Evolutionary conservation across 2,113 vertebrate species (phyloP), one percentile per base, ranked within the genome.

Genomic region (Pseudorectes ferrugineus): DNA sequence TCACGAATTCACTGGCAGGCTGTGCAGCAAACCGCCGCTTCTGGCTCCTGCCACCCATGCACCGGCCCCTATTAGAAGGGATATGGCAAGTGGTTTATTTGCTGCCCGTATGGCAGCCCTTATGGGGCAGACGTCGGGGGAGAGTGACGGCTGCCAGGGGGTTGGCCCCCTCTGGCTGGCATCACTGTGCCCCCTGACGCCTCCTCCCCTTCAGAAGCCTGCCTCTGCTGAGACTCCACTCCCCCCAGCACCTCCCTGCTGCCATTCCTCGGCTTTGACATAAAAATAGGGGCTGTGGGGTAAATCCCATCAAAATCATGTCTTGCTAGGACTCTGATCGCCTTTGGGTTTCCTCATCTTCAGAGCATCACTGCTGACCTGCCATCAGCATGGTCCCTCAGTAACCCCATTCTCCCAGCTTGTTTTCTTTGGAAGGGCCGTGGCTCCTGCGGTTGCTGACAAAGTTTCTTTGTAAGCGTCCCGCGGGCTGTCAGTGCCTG

Each of bases 401-500:
- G 28, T 62, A 89, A 31, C 65, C 75, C 89, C 26, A 33, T 84
- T 83, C 55, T 85, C 26, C 45, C 20, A 11, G 48, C 52, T 92
- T 92, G 85, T 97, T 97, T 98, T 85, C 93, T 95, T 96, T 94
- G 94, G 94, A 95, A 63, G 89, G 58, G 58, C 81, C 10, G 5
- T 59, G 23, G 33, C 93, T 95, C 57, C 90, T 96, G 95, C 3
- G 96, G 96, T 96, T 94, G 89, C 90, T 97, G 95, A 96, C 96
- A 90, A 92, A 97, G 73, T 89, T 96, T 86, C 93, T 96, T 79
- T 95, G 87, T 83, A 94, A 97, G 96, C 21, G 5, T 95, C 95
- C 91, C 29, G 8, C 31, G 6, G 78, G 76, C 84, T 92, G 77
- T 91, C 62, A 43, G 21, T 90, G 89, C 85, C 83, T 93, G 82